Evolutionary conservation across 2,888 invertebrate species (phyloP).

Genomic region (Eristalis pertinax): DNA sequence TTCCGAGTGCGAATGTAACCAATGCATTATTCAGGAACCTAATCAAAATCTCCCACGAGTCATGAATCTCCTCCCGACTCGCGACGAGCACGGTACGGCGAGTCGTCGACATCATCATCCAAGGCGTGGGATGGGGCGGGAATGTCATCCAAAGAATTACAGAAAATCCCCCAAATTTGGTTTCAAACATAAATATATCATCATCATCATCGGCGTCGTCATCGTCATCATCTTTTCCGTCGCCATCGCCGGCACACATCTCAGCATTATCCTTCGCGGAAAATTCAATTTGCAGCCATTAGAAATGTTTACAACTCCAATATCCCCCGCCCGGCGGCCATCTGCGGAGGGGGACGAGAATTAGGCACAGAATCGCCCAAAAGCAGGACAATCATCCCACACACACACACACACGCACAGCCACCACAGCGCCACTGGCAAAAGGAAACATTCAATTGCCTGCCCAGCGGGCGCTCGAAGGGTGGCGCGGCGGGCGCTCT

Average conservation of each 20-base stretch:
- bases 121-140: neutral
- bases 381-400: constrained; percentile 65
- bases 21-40: constrained; percentile 71
- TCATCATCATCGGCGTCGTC: constrained; percentile 37
- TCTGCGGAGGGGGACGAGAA: constrained; percentile 45
- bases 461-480: constrained; percentile 16
- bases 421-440: neutral
- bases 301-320: constrained; percentile 71
- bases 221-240: constrained; percentile 16
- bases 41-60: constrained; percentile 72
- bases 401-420: constrained; percentile 24
- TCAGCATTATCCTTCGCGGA: constrained; percentile 61
- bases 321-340: constrained; percentile 48
- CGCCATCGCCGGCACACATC: constrained; percentile 39
- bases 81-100: neutral
- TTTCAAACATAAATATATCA: constrained; percentile 62
- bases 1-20: constrained; percentile 67
- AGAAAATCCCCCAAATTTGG: constrained; percentile 68
- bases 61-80: constrained; percentile 50
- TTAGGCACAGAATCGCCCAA: constrained; percentile 61
- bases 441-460: constrained; percentile 49
- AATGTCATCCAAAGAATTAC: constrained; percentile 63
- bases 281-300: constrained; percentile 72
- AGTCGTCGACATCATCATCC: constrained; percentile 9
- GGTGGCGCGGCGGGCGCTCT: neutral